Percentiles rank a stretch among this genome's conserved stretches.
Conservation (phyloP, 2,797 vertebrate species). For the Scomberomorus guttatus region DNA sequence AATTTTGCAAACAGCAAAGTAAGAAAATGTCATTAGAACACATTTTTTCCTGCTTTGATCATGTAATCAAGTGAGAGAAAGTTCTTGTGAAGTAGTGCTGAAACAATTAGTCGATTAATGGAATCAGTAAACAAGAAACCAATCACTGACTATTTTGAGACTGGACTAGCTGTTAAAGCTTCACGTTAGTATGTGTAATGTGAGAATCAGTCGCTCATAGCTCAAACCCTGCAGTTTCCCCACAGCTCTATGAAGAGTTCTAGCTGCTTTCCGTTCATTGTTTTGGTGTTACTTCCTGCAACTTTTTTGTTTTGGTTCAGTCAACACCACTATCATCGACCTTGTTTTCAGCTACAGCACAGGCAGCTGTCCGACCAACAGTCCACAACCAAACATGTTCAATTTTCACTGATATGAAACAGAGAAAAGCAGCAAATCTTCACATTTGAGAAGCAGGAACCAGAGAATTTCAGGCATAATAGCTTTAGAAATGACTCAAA, state of each 20-base stretch:
- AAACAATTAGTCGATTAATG: background rate
- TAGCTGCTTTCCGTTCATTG: background rate
- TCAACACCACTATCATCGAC: too few species aligned
- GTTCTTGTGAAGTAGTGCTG: background rate
- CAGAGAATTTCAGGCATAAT: background rate
- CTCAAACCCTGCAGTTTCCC: background rate
- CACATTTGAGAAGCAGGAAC: background rate
- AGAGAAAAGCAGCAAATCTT: background rate
- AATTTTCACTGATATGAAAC: background rate
- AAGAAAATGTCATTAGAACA: slow-evolving; percentile 1
- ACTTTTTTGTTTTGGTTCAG: background rate
- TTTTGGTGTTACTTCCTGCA: background rate
- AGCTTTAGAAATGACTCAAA: background rate
- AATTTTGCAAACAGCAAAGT: slow-evolving; percentile 9
- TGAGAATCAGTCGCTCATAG: background rate
- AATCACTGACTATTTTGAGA: background rate
- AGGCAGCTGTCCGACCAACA: background rate
- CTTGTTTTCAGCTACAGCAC: background rate
- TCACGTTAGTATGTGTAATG: background rate
- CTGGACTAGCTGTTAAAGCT: slow-evolving; percentile 1
- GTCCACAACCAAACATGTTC: background rate
- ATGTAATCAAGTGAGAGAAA: background rate
- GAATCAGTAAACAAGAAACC: slow-evolving; percentile 12
- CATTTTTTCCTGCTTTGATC: slow-evolving; percentile 8
- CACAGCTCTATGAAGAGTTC: background rate